Conservation (phyloP, 2,888 invertebrate genomes). For the Lasioglossum oenotherae region DNA sequence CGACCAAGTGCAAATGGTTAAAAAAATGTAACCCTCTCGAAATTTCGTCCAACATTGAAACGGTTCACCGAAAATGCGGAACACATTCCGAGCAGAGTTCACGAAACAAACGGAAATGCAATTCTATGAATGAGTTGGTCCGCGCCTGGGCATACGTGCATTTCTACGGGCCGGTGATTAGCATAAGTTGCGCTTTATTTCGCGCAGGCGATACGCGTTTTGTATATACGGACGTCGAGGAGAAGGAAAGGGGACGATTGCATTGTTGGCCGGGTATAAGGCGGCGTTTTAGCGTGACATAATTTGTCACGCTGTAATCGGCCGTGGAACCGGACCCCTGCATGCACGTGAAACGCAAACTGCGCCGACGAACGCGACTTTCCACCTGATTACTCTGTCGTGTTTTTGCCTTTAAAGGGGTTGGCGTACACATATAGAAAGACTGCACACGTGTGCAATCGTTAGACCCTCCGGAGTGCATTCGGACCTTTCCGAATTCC, state of each 20-base stretch:
- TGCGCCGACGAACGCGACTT: constrained; percentile 13
- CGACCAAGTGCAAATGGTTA: too few species aligned
- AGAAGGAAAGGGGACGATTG: constrained; percentile 42
- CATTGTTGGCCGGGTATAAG: constrained; percentile 52
- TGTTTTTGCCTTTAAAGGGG: background rate
- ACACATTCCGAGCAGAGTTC: constrained; percentile 11
- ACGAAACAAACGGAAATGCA: constrained; percentile 31
- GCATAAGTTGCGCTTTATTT: constrained; percentile 38
- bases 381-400: constrained; percentile 25
- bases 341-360: constrained; percentile 39
- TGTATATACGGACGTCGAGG: constrained; percentile 14
- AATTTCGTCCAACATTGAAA: background rate
- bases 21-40: too few species aligned
- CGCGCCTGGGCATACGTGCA: constrained; percentile 24
- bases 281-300: constrained; percentile 62
- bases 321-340: constrained; percentile 33
- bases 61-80: background rate
- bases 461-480: background rate
- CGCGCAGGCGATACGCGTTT: constrained; percentile 17
- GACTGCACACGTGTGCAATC: background rate
- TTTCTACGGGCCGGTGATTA: constrained; percentile 28
- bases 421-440: background rate
- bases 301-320: constrained; percentile 64
- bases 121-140: constrained; percentile 23
- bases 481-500: background rate